phyloP scores from a whole-genome alignment of 2,888 invertebrate species.

The Hemistola chrysoprasaria region DNA sequence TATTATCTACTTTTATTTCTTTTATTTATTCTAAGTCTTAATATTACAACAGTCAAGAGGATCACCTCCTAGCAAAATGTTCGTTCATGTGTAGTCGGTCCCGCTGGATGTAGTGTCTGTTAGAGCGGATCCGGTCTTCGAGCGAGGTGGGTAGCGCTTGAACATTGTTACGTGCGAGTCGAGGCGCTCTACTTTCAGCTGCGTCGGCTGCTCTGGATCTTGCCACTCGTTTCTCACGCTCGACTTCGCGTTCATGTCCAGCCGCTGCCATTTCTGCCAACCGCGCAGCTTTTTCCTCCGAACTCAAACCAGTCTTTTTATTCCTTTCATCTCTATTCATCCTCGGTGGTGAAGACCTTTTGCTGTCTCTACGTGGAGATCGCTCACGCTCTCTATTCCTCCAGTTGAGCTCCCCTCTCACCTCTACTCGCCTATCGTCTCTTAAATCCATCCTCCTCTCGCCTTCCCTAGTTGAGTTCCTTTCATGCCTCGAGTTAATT shows the following conservation, averaged over 20 bases:
- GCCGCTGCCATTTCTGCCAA: constrained; percentile 91
- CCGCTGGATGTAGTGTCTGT: constrained; percentile 94
- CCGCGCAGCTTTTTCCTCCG: constrained; percentile 82
- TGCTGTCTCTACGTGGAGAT: constrained; percentile 17
- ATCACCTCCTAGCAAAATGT: constrained; percentile 88
- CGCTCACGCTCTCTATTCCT: constrained; percentile 11
- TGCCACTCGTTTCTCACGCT: constrained; percentile 84
- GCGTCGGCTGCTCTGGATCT: constrained; percentile 83
- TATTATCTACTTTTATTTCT: constrained; percentile 6
- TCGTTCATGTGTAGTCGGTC: constrained; percentile 90
- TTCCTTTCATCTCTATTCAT: constrained; percentile 27
- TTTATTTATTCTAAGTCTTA: too few relatives aligned
- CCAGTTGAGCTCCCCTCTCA: neutral
- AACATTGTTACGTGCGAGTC: constrained; percentile 80
- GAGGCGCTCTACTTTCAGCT: constrained; percentile 77
- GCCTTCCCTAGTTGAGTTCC: too few relatives aligned
- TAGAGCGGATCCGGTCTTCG: constrained; percentile 92
- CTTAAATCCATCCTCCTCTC: too few relatives aligned
- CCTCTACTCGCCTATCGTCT: too few relatives aligned
- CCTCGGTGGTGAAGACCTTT: constrained; percentile 29
- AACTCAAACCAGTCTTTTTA: constrained; percentile 43
- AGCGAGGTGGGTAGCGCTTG: constrained; percentile 86
- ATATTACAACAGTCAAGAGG: neutral
- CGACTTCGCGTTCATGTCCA: constrained; percentile 86
- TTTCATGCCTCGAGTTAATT: neutral